Evolutionary conservation across 2,113 vertebrate species (phyloP).

Genomic region (Mystacornis crossleyi): DNA sequence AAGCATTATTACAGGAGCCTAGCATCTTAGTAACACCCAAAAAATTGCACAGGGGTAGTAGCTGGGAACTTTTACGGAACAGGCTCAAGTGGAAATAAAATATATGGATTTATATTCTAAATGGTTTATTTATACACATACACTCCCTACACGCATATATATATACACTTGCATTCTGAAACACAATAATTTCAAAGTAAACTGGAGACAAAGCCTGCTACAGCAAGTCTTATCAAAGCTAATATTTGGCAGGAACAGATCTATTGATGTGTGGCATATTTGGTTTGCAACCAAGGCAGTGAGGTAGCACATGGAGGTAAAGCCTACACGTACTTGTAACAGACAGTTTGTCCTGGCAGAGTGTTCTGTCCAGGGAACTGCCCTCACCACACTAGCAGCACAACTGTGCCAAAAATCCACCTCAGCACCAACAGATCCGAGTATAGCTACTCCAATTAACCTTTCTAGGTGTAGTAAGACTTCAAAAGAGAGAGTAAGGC

Average conservation of each 20-base stretch:
- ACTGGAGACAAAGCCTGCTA: background rate
- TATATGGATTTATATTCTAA: background rate
- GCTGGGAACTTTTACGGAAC: background rate
- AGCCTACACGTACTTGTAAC: background rate
- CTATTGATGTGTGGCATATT: background rate
- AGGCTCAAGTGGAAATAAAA: background rate
- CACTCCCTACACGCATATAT: background rate
- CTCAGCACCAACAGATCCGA: background rate
- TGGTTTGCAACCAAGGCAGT: background rate
- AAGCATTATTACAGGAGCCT: background rate
- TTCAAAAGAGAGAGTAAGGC: background rate
- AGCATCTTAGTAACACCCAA: background rate
- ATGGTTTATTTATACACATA: background rate
- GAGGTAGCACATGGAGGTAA: background rate
- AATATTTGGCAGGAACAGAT: background rate
- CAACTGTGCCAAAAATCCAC: background rate
- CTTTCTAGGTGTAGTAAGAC: background rate
- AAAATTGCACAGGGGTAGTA: background rate
- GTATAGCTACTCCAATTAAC: background rate
- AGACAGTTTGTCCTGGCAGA: background rate
- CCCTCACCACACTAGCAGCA: accelerated
- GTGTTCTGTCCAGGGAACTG: background rate
- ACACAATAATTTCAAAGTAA: background rate
- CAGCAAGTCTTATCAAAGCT: background rate
- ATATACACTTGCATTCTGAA: background rate